phyloP scores from a whole-genome alignment of 2,888 invertebrate genomes.

The Ctena decussata region DNA sequence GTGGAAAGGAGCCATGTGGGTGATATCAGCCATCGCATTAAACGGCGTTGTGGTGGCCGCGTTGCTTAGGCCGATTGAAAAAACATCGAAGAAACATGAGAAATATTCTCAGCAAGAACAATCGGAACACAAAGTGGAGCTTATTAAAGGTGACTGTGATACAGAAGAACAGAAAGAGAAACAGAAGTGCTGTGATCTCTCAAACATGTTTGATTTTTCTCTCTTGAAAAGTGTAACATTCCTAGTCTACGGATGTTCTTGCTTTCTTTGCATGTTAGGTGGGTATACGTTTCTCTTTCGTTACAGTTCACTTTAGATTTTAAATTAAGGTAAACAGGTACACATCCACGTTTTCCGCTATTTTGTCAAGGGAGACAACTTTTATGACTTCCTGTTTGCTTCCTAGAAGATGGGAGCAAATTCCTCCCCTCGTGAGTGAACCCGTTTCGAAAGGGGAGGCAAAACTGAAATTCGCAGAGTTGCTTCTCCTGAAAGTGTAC shows the following conservation, averaged over 20 bases:
- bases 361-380: too few relatives aligned
- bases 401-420: too few relatives aligned
- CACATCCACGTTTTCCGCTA: too few relatives aligned
- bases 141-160: neutral
- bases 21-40: slow-evolving; percentile 94
- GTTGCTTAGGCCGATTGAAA: slow-evolving; percentile 93
- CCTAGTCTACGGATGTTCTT: slow-evolving; percentile 79
- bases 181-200: neutral
- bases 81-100: neutral
- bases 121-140: neutral
- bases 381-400: too few relatives aligned
- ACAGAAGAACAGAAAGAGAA: neutral
- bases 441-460: too few relatives aligned
- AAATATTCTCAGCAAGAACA: neutral
- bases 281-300: too few relatives aligned
- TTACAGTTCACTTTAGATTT: too few relatives aligned
- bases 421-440: too few relatives aligned
- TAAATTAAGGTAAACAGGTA: too few relatives aligned
- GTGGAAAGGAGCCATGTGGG: slow-evolving; percentile 93
- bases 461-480: too few relatives aligned
- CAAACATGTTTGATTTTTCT: slow-evolving; percentile 91
- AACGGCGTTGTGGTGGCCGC: slow-evolving; percentile 92
- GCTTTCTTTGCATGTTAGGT: slow-evolving; percentile 82
- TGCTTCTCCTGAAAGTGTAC: too few relatives aligned
- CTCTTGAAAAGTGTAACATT: slow-evolving; percentile 95